Percentiles rank a stretch among this genome's conserved stretches.
phyloP scores from a whole-genome alignment of 1,140 invertebrate genomes.

The Formica selysi region DNA sequence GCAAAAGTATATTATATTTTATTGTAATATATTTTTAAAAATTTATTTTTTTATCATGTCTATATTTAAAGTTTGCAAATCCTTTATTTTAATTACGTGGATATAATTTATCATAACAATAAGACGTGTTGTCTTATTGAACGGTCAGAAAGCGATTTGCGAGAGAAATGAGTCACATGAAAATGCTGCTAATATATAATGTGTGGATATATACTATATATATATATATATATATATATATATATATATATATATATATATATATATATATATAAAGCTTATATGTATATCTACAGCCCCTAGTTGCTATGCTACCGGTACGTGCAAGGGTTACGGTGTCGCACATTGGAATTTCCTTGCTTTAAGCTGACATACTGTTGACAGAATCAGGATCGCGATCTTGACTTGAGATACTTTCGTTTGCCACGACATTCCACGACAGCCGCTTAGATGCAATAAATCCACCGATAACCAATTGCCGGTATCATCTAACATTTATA shows the following conservation, averaged over 20 bases:
- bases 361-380: constrained; percentile 42
- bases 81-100: background rate
- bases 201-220: too few relatives aligned
- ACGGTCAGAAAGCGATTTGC: too few relatives aligned
- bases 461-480: constrained; percentile 59
- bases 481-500: background rate
- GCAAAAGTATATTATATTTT: background rate
- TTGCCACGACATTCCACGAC: constrained; percentile 29
- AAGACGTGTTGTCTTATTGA: too few relatives aligned
- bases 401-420: constrained; percentile 55
- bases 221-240: background rate
- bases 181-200: background rate
- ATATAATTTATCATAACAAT: background rate
- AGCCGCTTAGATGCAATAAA: constrained; percentile 59
- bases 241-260: too few relatives aligned
- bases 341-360: constrained; percentile 40
- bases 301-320: constrained; percentile 62
- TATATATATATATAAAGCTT: constrained; percentile 4
- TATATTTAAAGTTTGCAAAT: background rate
- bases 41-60: background rate
- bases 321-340: constrained; percentile 29
- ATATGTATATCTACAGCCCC: constrained; percentile 25
- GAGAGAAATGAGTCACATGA: too few relatives aligned
- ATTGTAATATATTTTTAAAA: background rate
- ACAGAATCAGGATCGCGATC: constrained; percentile 35